These are phyloP conservation scores for Malthinus seriepunctatus DNA, from an alignment of 2,888 invertebrate species.

Conservation along the genomic window DNA sequence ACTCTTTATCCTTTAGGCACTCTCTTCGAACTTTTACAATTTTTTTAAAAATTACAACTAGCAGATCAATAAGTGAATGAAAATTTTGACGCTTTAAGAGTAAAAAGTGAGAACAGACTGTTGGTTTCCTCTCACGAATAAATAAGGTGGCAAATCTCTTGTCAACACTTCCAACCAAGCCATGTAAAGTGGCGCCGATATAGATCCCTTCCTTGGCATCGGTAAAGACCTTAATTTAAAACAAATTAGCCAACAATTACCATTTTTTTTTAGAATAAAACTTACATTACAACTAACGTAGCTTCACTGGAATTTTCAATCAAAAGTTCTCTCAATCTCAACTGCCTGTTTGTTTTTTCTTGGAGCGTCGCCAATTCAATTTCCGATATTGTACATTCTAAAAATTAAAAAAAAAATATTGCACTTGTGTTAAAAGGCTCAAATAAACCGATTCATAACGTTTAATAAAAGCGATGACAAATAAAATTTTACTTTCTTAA, in stretches of 20 bases:
- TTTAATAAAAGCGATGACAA: not conserved
- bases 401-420: slow-evolving; percentile 7
- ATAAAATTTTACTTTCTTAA: not conserved
- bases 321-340: slow-evolving; percentile 87
- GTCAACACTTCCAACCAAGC: slow-evolving; percentile 94
- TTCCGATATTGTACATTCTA: slow-evolving; percentile 71
- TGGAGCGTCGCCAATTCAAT: slow-evolving; percentile 73
- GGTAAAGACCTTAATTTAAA: slow-evolving; percentile 72
- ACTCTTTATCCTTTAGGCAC: not conserved
- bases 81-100: slow-evolving; percentile 60
- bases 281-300: slow-evolving; percentile 93
- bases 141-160: slow-evolving; percentile 84
- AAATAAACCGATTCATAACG: not conserved
- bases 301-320: slow-evolving; percentile 85
- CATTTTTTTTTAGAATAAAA: slow-evolving; percentile 30
- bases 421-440: slow-evolving; percentile 1
- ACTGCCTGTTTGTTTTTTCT: slow-evolving; percentile 89
- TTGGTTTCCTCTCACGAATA: slow-evolving; percentile 85
- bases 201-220: slow-evolving; percentile 87
- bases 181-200: slow-evolving; percentile 92
- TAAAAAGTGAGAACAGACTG: slow-evolving; percentile 88
- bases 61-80: not conserved
- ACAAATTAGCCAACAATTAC: slow-evolving; percentile 13
- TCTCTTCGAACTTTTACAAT: not conserved
- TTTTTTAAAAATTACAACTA: not conserved